Evolutionary conservation across 1,140 invertebrate species (phyloP).

Genomic region (Papilio machaon): DNA sequence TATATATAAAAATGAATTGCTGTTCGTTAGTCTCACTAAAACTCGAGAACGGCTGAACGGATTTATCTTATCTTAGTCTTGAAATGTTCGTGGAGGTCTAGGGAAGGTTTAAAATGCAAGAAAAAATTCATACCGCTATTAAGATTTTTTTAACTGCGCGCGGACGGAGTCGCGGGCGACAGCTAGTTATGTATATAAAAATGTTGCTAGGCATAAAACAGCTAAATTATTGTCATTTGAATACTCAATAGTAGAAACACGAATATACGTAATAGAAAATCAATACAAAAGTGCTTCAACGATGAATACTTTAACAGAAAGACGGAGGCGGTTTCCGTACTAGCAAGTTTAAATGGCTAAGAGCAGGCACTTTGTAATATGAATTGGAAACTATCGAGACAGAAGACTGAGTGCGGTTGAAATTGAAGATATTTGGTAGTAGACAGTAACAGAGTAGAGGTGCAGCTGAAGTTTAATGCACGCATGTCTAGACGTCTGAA

Average conservation of each 20-base stretch:
- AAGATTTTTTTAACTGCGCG: no score
- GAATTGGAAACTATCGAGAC: constrained; percentile 32
- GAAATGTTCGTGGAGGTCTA: no score
- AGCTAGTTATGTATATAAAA: background rate
- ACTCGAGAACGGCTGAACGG: no score
- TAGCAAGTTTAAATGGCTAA: constrained; percentile 15
- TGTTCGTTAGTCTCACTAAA: no score
- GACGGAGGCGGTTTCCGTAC: background rate
- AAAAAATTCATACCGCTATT: no score
- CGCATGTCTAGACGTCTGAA: constrained; percentile 53
- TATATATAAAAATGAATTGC: background rate
- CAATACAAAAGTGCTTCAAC: constrained; percentile 5
- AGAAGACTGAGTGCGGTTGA: background rate
- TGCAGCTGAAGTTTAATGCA: constrained; percentile 45
- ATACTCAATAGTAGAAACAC: background rate
- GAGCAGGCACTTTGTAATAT: constrained; percentile 5
- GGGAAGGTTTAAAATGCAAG: no score
- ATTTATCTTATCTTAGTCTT: no score
- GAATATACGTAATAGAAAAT: constrained; percentile 7
- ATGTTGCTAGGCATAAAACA: background rate
- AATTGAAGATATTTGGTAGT: background rate
- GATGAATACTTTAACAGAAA: constrained; percentile 20
- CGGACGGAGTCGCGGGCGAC: no score
- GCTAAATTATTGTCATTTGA: background rate
- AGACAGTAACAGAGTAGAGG: constrained; percentile 16